Evolutionary conservation across 2,888 invertebrate species (phyloP), one percentile per base, ranked within the genome.

Genomic region (Cheilosia scutellata): DNA sequence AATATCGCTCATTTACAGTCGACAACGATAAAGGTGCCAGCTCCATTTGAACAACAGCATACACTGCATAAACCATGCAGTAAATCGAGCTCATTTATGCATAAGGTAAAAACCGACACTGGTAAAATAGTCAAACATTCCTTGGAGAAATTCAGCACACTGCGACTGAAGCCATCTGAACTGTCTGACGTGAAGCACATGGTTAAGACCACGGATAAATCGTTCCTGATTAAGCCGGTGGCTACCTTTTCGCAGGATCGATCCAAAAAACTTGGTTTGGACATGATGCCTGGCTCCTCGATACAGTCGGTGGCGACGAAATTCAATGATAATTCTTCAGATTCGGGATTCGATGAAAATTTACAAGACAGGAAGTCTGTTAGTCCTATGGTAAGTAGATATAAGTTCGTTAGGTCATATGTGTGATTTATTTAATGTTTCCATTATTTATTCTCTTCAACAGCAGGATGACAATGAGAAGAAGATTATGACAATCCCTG

Each of bases 281-380:
- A 86, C 16, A 82, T 5, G 20, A 76, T 87, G 31, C 89, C 90
- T 9, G 88, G 89, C 2, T 89, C 90, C 0, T 87, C 89, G 4
- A 89, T 89, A 0, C 89, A 91, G 5, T 89, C 91, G 63, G 89
- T 89, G 74, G 90, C 91, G 16, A 91, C 90, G 44, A 92, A 92
- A 88, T 93, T 92, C 74, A 95, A 94, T 91, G 95, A 95, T 89
- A 95, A 95, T 89, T 95, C 95, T 40, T 95, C 95, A 0, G 96
- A 96, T 91, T 95, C 95, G 0, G 96, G 95, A 5, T 96, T 95
- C 89, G 96, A 96, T 89, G 95, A 96, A 89, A 91, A 92, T 88
- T 88, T 91, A 37, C 89, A 90, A 37, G 92, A 92, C 33, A 90
- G 91, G 37, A 92, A 92, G 86, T 91, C 92, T 9, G 90, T 89